A percentile compares a stretch with the other conserved stretches of the same genome.
phyloP scores from a whole-genome alignment of 2,888 invertebrate genomes.

The Panzeria rudis region DNA sequence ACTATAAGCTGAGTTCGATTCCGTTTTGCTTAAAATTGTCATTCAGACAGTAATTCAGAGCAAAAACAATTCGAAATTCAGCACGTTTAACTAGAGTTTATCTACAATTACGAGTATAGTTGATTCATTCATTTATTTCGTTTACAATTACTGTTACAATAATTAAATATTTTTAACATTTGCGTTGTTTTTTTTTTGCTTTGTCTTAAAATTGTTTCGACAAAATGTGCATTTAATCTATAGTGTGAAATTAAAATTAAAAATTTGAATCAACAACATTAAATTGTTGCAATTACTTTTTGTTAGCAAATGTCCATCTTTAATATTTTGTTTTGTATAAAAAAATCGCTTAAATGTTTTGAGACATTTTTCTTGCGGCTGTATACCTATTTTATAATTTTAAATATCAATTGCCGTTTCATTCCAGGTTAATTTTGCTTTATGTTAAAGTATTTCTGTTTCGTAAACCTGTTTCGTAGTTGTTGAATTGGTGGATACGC shows the following conservation, averaged over 20 bases:
- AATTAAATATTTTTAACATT: constrained; percentile 6
- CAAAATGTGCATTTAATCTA: constrained; percentile 61
- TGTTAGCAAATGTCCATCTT: not conserved
- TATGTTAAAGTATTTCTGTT: constrained; percentile 95
- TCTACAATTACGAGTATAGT: constrained; percentile 22
- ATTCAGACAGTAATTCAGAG: too few relatives aligned
- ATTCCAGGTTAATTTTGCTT: constrained; percentile 80
- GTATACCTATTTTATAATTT: constrained; percentile 31
- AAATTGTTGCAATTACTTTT: constrained; percentile 6
- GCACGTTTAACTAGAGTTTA: constrained; percentile 20
- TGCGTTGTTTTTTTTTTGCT: not conserved
- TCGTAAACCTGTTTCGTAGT: constrained; percentile 94
- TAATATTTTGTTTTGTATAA: constrained; percentile 4
- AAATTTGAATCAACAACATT: constrained; percentile 11
- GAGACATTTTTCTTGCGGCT: not conserved
- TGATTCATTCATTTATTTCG: constrained; percentile 31
- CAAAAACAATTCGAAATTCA: constrained; percentile 11
- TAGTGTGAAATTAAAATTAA: constrained; percentile 15
- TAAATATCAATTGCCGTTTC: constrained; percentile 79
- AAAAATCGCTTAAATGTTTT: not conserved
- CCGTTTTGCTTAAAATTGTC: not conserved
- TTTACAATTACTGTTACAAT: constrained; percentile 30
- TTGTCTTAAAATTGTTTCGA: constrained; percentile 24
- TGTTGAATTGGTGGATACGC: constrained; percentile 78
- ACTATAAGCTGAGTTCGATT: constrained; percentile 28